Evolutionary conservation across 2,888 invertebrate genomes (phyloP).

Genomic region (Amphimallon solstitiale): DNA sequence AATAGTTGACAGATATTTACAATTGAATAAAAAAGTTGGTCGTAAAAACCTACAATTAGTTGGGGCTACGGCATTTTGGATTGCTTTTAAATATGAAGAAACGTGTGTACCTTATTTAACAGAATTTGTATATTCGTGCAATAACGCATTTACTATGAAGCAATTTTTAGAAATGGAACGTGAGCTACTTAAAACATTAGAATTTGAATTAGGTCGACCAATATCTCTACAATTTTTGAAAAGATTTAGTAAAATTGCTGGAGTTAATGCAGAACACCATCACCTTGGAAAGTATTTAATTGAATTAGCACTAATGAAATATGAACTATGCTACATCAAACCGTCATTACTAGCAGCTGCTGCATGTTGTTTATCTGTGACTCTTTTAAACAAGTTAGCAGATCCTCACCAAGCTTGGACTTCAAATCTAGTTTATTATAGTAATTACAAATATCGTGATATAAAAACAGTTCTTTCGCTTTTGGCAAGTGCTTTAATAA

Average conservation of each 20-base stretch:
- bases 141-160: conserved; percentile 81
- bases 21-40: conserved; percentile 66
- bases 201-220: conserved; percentile 86
- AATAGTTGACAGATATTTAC: conserved; percentile 89
- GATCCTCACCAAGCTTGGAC: conserved; percentile 73
- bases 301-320: conserved; percentile 85
- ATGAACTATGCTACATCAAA: conserved; percentile 78
- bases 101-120: conserved; percentile 85
- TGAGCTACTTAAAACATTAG: conserved; percentile 77
- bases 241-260: conserved; percentile 72
- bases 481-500: conserved; percentile 75
- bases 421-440: conserved; percentile 78
- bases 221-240: conserved; percentile 89
- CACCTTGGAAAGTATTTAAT: conserved; percentile 88
- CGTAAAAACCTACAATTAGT: conserved; percentile 78
- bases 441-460: conserved; percentile 76
- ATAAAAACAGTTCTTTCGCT: conserved; percentile 75
- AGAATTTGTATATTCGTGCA: conserved; percentile 93
- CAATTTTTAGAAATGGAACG: conserved; percentile 88
- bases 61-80: conserved; percentile 88
- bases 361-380: conserved; percentile 77
- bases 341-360: conserved; percentile 89
- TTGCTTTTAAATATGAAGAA: conserved; percentile 96
- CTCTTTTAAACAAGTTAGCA: conserved; percentile 65
- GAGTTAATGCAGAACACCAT: conserved; percentile 67